Conservation (phyloP, 2,888 invertebrate genomes). For the Apocheima hispidaria region DNA sequence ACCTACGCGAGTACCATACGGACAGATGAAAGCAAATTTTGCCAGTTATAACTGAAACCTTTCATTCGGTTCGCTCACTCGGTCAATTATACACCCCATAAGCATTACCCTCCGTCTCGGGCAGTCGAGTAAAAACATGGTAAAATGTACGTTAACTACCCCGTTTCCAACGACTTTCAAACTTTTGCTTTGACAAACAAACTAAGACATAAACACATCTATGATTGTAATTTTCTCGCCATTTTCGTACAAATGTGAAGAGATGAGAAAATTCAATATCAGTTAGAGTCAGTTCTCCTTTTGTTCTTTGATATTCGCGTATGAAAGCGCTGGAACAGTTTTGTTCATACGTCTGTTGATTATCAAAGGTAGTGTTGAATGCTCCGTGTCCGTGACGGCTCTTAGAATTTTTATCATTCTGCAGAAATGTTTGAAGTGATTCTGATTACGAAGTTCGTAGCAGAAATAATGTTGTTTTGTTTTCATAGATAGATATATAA, state of each 20-base stretch:
- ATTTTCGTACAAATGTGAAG: constrained; percentile 9
- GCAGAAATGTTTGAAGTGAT: background rate
- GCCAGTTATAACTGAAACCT: too few relatives aligned
- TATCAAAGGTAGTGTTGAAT: constrained; percentile 7
- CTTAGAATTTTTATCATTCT: background rate
- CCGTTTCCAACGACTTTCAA: too few relatives aligned
- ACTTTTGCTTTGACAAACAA: background rate
- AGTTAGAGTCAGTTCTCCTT: constrained; percentile 13
- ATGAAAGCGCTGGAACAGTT: constrained; percentile 3
- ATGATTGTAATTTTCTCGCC: background rate
- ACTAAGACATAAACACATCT: background rate
- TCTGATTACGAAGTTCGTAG: background rate
- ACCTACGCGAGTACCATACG: too few relatives aligned
- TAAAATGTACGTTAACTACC: too few relatives aligned
- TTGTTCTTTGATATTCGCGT: constrained; percentile 5
- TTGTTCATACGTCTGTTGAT: constrained; percentile 1
- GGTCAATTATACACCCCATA: too few relatives aligned
- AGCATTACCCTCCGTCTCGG: too few relatives aligned
- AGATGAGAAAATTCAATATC: constrained; percentile 16
- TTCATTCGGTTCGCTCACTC: too few relatives aligned
- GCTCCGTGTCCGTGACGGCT: background rate
- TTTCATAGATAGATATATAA: too few relatives aligned
- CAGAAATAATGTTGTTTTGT: too few relatives aligned
- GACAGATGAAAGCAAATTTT: too few relatives aligned
- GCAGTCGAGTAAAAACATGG: too few relatives aligned